Base-by-base conservation (phyloP, 30 jellyfish, hydroid and myxozoan genomes). In the Cassiopea xamachana region DNA sequence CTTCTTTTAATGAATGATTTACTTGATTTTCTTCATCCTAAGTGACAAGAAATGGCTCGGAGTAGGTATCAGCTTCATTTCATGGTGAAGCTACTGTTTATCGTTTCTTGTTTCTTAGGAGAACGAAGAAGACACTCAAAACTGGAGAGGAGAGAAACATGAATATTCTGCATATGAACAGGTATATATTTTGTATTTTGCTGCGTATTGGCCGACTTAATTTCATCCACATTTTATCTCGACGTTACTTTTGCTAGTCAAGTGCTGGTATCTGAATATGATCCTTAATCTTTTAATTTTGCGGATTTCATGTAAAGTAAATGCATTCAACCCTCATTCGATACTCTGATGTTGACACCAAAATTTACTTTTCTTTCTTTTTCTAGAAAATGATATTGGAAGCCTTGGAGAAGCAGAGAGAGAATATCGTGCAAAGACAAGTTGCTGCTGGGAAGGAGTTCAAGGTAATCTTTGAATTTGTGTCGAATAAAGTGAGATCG, bases 401-500 rank as follows among this genome's bases (percentile, higher is more conserved):
- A 19, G 98, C 98, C 1, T 83, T 91, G 83, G 91, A 70, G 39
- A 91, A 88, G 51, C 99, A 95, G 60, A 84, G 87, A 51, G 92
- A 60, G 74, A 95, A 89, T 48, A 87, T 91, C 48, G 98, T 87
- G 4, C 96, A 91, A 59, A 87, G 83, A 75, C 98, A 95, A 87
- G 81, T 90, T 47, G 98, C 97, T 2, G 97, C 98, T 77, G 99
- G 99, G 50, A 77, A 82, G 68, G 99, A 95, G 67, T 87, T 93
- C 76, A 82, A 93, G 96, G 98, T 82, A 46, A 17, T 51, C 55
- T 51, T 49, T 2, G 48, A 1, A 1, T 75, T 75, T 75, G 44
- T 44, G 14, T 9, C 17, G 81, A 1, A 39, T 47, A 27, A n/a
- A n/a, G n/a, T n/a, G n/a, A 9, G 2, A 73, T 73, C 44, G 44